Evolutionary conservation across 2,113 vertebrate genomes (phyloP), one percentile per base, ranked within the genome.

Genomic region (Oreotrochilus melanogaster): DNA sequence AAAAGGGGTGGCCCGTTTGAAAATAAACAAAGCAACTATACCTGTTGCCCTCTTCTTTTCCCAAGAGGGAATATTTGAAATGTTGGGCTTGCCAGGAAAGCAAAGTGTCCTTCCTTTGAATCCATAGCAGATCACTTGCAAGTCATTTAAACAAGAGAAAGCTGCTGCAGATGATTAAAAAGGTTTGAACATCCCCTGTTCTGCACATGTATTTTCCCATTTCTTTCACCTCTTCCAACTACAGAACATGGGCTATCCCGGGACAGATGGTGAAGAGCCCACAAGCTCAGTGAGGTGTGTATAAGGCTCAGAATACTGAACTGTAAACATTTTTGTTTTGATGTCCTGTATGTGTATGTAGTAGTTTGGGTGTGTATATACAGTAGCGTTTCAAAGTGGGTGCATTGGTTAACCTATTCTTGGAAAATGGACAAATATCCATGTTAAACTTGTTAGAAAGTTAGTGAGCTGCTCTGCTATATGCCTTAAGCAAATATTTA

Each of bases 401-500:
- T 93, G 80, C 97, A 89, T 97, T 97, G 97, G 97, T 89, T 95
- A 94, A 89, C 93, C 95, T 96, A 6, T 96, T 97, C 95, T 90
- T 84, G 97, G 97, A 93, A 83, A 84, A 72, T 86, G 80, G 95
- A 70, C 80, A 97, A 95, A 88, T 86, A 92, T 95, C 96, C 92
- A 86, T 94, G 95, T 97, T 93, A 96, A 94, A 89, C 89, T 67
- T 61, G 95, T 95, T 97, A 97, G 97, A 87, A 97, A 97, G 96
- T 97, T 97, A 97, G 98, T 93, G 83, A 97, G 97, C 98, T 97
- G 97, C 97, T 97, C 97, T 97, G 98, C 98, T 98, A 78, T 97
- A 96, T 98, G 98, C 98, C 98, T 98, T 98, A 98, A 98, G 97
- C 97, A 97, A 92, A 96, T 96, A 98, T 96, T 97, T 98, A 98